phyloP scores from a whole-genome alignment of 2,888 invertebrate genomes.

The Pseudeuparius sepicola region DNA sequence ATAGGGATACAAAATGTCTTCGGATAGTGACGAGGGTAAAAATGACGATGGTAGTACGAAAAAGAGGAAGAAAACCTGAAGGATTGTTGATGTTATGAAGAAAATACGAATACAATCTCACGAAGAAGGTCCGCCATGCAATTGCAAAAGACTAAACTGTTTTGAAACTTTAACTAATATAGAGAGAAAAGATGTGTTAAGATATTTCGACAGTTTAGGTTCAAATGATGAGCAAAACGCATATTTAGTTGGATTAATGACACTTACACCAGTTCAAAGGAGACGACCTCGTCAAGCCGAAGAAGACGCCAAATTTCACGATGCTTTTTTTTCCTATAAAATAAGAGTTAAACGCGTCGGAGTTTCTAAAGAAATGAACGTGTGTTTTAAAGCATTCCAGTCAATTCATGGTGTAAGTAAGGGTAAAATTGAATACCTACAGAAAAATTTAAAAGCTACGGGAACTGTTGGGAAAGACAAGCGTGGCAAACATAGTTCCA shows the following conservation, averaged over 20 bases:
- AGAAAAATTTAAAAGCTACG: conserved; percentile 14
- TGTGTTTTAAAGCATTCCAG: conserved; percentile 15
- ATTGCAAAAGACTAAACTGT: conserved; percentile 10
- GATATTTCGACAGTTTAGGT: conserved; percentile 4
- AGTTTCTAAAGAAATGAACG: conserved; percentile 11
- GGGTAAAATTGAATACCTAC: conserved; percentile 11
- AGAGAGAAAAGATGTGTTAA: conserved; percentile 8
- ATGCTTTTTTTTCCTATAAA: conserved; percentile 14
- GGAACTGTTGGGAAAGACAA: conserved; percentile 12
- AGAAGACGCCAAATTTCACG: conserved; percentile 12
- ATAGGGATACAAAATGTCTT: conserved; percentile 2
- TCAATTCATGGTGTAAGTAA: conserved; percentile 14
- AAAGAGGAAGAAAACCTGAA: conserved; percentile 7
- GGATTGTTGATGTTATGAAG: conserved; percentile 6
- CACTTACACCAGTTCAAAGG: conserved; percentile 9
- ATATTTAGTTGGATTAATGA: conserved; percentile 7
- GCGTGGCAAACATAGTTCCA: conserved; percentile 12
- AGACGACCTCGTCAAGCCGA: conserved; percentile 9
- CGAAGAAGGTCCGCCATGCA: conserved; percentile 3
- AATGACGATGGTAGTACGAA: conserved; percentile 1
- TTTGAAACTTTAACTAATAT: conserved; percentile 6
- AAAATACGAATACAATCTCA: conserved; percentile 6
- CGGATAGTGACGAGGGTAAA: conserved; percentile 2
- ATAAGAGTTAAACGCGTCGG: conserved; percentile 9
- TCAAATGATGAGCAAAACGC: conserved; percentile 7